Conservation (phyloP, 1,140 invertebrate genomes). For the Drosophila varians region DNA sequence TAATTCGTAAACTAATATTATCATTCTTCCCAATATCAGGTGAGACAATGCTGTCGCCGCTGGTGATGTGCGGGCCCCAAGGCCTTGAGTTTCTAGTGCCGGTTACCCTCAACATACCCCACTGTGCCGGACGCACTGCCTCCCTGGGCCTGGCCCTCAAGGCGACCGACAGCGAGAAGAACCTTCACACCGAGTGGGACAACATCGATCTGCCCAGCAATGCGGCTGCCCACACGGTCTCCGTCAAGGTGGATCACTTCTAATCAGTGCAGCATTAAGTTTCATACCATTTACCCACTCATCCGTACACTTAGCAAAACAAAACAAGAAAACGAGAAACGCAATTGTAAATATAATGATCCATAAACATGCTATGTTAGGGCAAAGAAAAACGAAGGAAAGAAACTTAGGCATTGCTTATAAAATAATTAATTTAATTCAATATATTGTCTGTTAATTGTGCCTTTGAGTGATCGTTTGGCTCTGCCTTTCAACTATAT, state of each 20-base stretch:
- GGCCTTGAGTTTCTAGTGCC: slow-evolving; percentile 94
- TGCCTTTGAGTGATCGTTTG: slow-evolving; percentile 75
- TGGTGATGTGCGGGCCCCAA: slow-evolving; percentile 97
- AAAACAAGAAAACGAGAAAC: slow-evolving; percentile 20
- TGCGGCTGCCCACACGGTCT: slow-evolving; percentile 92
- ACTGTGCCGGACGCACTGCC: slow-evolving; percentile 89
- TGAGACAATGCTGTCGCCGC: slow-evolving; percentile 95
- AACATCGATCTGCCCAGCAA: slow-evolving; percentile 90
- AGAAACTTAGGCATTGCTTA: slow-evolving; percentile 51
- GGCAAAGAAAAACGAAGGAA: slow-evolving; percentile 35
- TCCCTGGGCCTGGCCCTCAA: slow-evolving; percentile 90
- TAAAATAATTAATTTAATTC: slow-evolving; percentile 61
- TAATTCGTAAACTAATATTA: slow-evolving; percentile 25
- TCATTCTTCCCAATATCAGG: slow-evolving; percentile 85
- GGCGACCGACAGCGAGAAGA: slow-evolving; percentile 90
- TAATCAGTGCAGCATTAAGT: slow-evolving; percentile 77
- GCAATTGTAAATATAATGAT: slow-evolving; percentile 62
- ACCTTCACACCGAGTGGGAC: slow-evolving; percentile 89
- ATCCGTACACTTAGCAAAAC: slow-evolving; percentile 16
- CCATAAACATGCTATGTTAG: slow-evolving; percentile 39
- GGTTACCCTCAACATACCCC: slow-evolving; percentile 92
- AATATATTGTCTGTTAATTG: slow-evolving; percentile 76
- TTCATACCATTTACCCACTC: slow-evolving; percentile 37
- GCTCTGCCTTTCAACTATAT: slow-evolving; percentile 55
- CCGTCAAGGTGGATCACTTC: slow-evolving; percentile 95